Evolutionary conservation across 2,113 vertebrate species (phyloP).

Genomic region (Centropus unirufus): DNA sequence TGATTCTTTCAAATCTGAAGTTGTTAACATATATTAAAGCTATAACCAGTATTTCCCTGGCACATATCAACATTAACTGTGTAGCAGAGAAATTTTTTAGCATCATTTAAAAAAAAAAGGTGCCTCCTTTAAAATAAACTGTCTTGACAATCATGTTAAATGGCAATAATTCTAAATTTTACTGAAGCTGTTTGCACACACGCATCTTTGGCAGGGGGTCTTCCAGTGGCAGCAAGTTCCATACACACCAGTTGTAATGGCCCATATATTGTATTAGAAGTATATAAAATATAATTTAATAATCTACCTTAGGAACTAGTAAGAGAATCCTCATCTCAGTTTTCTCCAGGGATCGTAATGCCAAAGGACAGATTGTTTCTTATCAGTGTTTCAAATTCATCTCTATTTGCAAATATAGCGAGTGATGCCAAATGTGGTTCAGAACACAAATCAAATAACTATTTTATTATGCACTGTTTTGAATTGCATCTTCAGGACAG

Average conservation of each 20-base stretch:
- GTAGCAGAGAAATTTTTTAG: neutral
- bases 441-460: conserved; percentile 16
- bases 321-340: neutral
- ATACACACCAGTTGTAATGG: neutral
- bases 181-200: neutral
- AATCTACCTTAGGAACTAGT: neutral
- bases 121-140: neutral
- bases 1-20: neutral
- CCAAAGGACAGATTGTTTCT: conserved; percentile 46
- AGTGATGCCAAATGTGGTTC: conserved; percentile 12
- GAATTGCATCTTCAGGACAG: conserved; percentile 11
- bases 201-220: neutral
- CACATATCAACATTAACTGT: neutral
- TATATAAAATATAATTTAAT: neutral
- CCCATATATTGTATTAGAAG: neutral
- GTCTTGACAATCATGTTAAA: neutral
- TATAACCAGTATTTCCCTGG: neutral
- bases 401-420: conserved; percentile 41
- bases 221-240: neutral
- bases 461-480: conserved; percentile 16
- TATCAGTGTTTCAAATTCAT: conserved; percentile 30
- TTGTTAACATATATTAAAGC: neutral
- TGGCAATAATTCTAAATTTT: neutral
- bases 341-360: conserved; percentile 11
- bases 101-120: neutral